phyloP scores from a whole-genome alignment of 2,888 invertebrate genomes.

The Drosophila peninsularis region DNA sequence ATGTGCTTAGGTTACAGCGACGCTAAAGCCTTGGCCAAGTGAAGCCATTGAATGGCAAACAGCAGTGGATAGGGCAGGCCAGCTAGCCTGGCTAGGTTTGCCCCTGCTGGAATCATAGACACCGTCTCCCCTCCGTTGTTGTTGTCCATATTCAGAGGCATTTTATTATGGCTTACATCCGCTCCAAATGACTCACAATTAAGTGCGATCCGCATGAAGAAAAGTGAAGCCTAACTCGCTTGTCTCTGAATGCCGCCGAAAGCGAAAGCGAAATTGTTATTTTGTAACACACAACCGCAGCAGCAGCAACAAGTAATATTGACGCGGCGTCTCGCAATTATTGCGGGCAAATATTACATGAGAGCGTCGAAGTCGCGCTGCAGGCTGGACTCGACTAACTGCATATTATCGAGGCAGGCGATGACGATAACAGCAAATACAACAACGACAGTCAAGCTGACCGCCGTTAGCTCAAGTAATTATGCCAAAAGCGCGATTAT shows the following conservation, averaged over 20 bases:
- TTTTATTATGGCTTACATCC: constrained; percentile 46
- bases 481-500: constrained; percentile 77
- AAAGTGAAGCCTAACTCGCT: constrained; percentile 52
- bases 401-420: constrained; percentile 60
- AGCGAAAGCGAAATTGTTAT: constrained; percentile 75
- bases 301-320: constrained; percentile 40
- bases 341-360: constrained; percentile 77
- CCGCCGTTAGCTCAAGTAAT: constrained; percentile 49
- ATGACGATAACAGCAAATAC: constrained; percentile 61
- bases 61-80: constrained; percentile 18
- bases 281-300: constrained; percentile 77
- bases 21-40: constrained; percentile 22
- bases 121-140: not conserved
- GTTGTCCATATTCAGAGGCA: constrained; percentile 13
- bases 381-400: constrained; percentile 44
- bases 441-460: constrained; percentile 27
- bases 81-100: constrained; percentile 13
- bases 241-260: constrained; percentile 35
- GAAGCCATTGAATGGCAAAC: constrained; percentile 63
- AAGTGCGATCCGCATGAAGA: constrained; percentile 56
- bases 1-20: not conserved
- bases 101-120: not conserved
- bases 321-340: constrained; percentile 68
- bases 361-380: constrained; percentile 35
- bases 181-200: constrained; percentile 76